phyloP scores from a whole-genome alignment of 2,888 invertebrate genomes.

The Caenorhabditis afra region DNA sequence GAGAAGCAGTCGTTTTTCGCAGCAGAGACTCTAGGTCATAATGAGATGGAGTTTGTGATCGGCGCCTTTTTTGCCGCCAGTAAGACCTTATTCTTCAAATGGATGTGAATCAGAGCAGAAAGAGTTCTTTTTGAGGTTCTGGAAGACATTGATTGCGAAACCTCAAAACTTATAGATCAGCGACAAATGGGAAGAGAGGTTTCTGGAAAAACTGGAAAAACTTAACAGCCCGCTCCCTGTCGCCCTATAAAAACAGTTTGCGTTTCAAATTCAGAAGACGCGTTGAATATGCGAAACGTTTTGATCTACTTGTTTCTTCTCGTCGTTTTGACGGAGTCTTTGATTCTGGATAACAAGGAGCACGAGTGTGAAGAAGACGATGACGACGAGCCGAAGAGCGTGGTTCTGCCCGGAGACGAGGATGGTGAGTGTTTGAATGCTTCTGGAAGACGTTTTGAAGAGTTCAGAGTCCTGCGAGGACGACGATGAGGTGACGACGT shows the following conservation, averaged over 20 bases:
- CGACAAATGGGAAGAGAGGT: background rate
- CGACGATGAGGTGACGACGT: background rate
- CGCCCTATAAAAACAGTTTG: background rate
- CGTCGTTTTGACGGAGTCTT: background rate
- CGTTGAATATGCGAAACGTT: background rate
- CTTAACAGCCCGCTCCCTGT: background rate
- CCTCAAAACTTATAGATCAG: background rate
- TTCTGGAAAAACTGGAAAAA: background rate
- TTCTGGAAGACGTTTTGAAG: too few relatives aligned
- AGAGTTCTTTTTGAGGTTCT: too few relatives aligned
- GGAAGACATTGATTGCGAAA: too few relatives aligned
- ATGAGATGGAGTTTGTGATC: conserved; percentile 25
- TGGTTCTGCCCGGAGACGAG: background rate
- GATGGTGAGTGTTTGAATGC: conserved; percentile 3
- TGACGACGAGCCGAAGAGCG: background rate
- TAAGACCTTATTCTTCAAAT: too few relatives aligned
- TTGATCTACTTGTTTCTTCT: background rate
- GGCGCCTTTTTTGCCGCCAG: too few relatives aligned
- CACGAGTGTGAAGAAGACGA: background rate
- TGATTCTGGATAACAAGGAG: background rate
- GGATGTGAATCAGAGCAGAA: too few relatives aligned
- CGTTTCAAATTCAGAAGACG: background rate
- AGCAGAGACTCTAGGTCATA: conserved; percentile 4
- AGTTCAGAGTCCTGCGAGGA: background rate
- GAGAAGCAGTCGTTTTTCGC: background rate